Base-by-base conservation (phyloP, 2,888 invertebrate species). In the Dinocampus coccinellae region DNA sequence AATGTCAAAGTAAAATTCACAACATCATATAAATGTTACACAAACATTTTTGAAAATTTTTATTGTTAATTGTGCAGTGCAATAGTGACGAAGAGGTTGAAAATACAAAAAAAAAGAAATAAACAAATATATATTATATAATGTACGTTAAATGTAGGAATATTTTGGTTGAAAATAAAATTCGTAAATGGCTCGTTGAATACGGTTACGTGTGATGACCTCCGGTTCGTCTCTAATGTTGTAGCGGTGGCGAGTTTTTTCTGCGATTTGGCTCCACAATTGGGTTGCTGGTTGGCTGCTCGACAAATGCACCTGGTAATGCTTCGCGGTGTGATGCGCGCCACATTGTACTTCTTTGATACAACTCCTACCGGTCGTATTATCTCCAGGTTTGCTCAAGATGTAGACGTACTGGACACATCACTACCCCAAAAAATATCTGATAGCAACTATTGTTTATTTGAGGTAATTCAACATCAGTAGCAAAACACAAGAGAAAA, bases 401-500 rank as follows among this genome's bases (percentile, higher is more conserved):
- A 94, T 88, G 89, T 93, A 80, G 93, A 94, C 87, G 90, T 92
- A 78, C 87, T 93, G 90, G 94, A 94, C 88, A 90, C 90, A 81
- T 90, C 90, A 82, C 90, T 93, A 79, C 93, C 93, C 75, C 90
- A 89, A 88, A 89, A 92, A 89, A 89, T 91, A 86, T 89, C 91
- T 80, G 92, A 93, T 90, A 91, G 90, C 88, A 88, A 91, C 87
- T 93, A 90, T 91, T 93, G 93, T 89, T 87, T 91, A 80, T 92
- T 91, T 86, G 93, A 93, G 93, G 93, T 93, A 93, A 91, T 82
- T 81, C 52, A 57, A 20, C n/a, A 24, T n/a, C 47, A 64, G 58
- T 33, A 26, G 13, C 29, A 13, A 68, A 68, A 52, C 33, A 52
- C 61, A 75, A 34, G 65, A 22, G 13, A 26, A 47, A 11, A 64